Evolutionary conservation across 2,113 vertebrate species (phyloP).

Genomic region (Tetrax tetrax): DNA sequence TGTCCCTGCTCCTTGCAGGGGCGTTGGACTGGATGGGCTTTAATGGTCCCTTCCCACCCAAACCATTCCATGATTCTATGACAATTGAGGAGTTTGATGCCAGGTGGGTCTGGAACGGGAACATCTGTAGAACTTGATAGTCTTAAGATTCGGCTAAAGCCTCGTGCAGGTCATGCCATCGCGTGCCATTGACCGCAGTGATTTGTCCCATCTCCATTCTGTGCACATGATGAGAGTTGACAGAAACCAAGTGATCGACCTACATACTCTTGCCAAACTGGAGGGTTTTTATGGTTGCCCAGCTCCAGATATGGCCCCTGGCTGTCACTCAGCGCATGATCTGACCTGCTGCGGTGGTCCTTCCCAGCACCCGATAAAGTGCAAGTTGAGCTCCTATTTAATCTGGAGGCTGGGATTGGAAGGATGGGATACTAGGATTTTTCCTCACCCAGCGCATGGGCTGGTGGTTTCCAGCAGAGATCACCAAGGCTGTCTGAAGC

Average conservation of each 20-base stretch:
- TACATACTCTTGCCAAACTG: background rate
- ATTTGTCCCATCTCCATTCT: background rate
- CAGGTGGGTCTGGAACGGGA: background rate
- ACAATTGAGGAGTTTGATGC: background rate
- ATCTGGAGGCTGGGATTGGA: too few species aligned
- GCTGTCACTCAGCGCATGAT: background rate
- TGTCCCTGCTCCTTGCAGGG: background rate
- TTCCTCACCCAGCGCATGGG: too few species aligned
- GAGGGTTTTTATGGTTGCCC: background rate
- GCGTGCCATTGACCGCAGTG: accelerated
- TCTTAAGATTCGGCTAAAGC: background rate
- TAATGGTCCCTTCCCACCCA: background rate
- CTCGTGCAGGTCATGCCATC: accelerated
- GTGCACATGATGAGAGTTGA: accelerated
- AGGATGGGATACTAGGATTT: too few species aligned
- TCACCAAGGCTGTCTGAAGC: background rate
- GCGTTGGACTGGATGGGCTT: accelerated
- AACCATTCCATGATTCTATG: background rate
- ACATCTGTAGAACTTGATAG: too few species aligned
- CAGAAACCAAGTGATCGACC: background rate
- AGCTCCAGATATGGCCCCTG: too few species aligned
- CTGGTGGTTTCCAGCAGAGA: background rate
- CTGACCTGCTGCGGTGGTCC: background rate
- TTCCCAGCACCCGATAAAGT: too few species aligned
- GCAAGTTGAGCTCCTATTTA: accelerated